Percentiles rank a stretch among this genome's conserved stretches.
phyloP scores from a whole-genome alignment of 2,113 vertebrate genomes.

The Pluvialis apricaria region DNA sequence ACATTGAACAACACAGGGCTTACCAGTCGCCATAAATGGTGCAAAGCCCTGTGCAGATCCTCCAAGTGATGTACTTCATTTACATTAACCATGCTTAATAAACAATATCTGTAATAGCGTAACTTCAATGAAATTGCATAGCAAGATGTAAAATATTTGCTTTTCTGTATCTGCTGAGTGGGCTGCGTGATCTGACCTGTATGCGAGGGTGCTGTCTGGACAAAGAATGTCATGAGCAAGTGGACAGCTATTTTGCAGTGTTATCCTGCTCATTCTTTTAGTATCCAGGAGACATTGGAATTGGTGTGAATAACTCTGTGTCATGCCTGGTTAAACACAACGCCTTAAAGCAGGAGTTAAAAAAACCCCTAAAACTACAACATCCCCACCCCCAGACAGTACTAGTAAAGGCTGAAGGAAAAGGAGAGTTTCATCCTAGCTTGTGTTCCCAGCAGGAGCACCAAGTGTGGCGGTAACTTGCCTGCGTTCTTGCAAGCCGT shows the following conservation, averaged over 20 bases:
- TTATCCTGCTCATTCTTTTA: conserved; percentile 58
- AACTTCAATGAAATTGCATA: background rate
- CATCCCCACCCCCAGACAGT: background rate
- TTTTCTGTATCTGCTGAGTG: background rate
- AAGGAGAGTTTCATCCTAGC: background rate
- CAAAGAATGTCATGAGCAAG: conserved; percentile 14
- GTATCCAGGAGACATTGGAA: conserved; percentile 47
- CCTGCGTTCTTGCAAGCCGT: rapidly evolving
- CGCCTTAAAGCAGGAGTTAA: background rate
- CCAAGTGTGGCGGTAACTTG: background rate
- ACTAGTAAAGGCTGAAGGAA: background rate
- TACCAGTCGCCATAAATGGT: background rate
- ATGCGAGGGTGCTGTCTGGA: background rate
- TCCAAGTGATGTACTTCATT: background rate
- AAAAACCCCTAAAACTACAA: background rate
- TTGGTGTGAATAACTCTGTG: background rate
- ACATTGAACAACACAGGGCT: background rate
- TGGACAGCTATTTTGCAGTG: conserved; percentile 55
- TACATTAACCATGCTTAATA: background rate
- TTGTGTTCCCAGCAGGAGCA: background rate
- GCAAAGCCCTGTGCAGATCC: background rate
- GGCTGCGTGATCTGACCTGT: background rate
- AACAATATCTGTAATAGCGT: background rate
- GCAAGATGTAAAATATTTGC: background rate
- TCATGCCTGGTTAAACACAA: background rate